Evolutionary conservation across 1,140 invertebrate genomes (phyloP).

Genomic region (Cydia pomonella): DNA sequence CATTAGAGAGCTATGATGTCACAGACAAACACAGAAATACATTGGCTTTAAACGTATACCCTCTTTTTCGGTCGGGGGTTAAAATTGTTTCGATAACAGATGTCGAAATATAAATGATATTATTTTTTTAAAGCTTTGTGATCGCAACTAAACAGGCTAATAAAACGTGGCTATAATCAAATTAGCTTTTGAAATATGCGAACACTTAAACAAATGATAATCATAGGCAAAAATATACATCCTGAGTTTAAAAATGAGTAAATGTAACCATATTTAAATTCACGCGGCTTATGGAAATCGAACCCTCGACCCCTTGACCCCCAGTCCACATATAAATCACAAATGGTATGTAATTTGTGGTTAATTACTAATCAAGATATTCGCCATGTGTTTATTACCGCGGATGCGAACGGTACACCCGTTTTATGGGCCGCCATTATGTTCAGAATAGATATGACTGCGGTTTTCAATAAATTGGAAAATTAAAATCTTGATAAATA

Average conservation of each 20-base stretch:
- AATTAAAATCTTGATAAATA: background rate
- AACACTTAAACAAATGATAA: too few relatives aligned
- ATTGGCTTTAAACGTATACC: too few relatives aligned
- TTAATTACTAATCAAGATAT: constrained; percentile 24
- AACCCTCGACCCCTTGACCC: constrained; percentile 4
- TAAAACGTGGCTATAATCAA: too few relatives aligned
- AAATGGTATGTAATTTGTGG: constrained; percentile 1
- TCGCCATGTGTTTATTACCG: constrained; percentile 21
- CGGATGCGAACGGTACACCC: constrained; percentile 15
- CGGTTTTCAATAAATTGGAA: constrained; percentile 13
- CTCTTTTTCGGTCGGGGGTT: too few relatives aligned
- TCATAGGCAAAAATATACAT: background rate
- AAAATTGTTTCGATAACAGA: too few relatives aligned
- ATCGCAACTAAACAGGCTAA: too few relatives aligned
- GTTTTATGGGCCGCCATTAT: constrained; percentile 3
- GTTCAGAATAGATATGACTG: background rate
- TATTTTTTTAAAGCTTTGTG: too few relatives aligned
- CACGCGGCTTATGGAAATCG: background rate
- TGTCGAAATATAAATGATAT: too few relatives aligned
- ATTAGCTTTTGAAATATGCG: too few relatives aligned
- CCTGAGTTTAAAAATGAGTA: background rate
- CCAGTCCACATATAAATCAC: background rate
- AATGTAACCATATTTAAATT: background rate
- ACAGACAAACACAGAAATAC: too few relatives aligned
- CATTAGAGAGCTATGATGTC: too few relatives aligned